Base-by-base conservation (phyloP, 2,888 invertebrate species). In the Stenodema calcarata region DNA sequence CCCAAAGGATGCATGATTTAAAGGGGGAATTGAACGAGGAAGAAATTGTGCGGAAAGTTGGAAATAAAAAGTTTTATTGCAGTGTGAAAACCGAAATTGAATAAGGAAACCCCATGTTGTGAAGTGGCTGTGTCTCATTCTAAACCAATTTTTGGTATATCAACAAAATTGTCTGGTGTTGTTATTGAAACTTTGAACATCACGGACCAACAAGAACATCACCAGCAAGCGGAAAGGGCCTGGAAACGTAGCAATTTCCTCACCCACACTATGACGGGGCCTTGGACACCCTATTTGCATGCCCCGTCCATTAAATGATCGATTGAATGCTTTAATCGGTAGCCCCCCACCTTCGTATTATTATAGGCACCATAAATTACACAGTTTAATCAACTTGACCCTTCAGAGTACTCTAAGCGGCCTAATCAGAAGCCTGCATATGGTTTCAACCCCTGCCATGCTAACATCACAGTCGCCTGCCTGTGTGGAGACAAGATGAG, bases 321-420 rank as follows among this genome's bases (percentile, higher is more conserved):
- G 73, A 73, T 73, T 73, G 73, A 73, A 73, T 73, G 73, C 73
- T 35, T 35, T 73, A 73, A 73, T 73, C 30, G 73, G 73, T 41
- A 73, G 73, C 73, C 35, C 35, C 35, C 14, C 73, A 73, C 35
- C 28, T 73, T 1, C 73, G 35, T 35, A 35, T 4, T 18, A 73
- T 73, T 73, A 73, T 73, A 35, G 35, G 16, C 11, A 35, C n/a
- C 0, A 35, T 73, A 73, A 73, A 73, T 73, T 73, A 35, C 28
- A 16, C 62, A 9, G 23, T 62, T 23, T 62, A 62, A 62, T 62
- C 62, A 62, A 62, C 23, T 11, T 62, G 62, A 23, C 62, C 23
- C 62, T 23, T 23, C 11, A 18, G 18, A 62, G 62, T 62, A 23
- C 62, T n/a, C 50, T n/a, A 50, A 50, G 62, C 62, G 18, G 23